Evolutionary conservation across 1,140 invertebrate genomes (phyloP).

Genomic region (Eriocheir sinensis): DNA sequence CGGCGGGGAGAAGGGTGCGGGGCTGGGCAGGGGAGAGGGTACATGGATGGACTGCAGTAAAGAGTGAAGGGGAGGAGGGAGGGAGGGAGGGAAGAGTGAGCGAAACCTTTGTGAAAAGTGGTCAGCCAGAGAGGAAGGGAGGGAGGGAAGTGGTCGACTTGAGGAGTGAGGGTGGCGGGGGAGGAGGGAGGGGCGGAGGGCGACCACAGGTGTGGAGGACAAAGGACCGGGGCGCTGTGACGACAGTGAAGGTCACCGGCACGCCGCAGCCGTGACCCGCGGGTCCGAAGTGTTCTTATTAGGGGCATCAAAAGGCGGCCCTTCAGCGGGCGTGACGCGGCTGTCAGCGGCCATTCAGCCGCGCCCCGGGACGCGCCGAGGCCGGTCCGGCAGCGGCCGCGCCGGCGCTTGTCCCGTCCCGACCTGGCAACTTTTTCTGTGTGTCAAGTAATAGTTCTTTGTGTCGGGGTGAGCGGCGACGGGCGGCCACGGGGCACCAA

Average conservation of each 20-base stretch:
- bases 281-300: not conserved
- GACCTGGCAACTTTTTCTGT: not conserved
- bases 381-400: not conserved
- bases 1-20: not conserved
- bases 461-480: not conserved
- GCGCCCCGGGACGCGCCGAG: not conserved
- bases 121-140: not conserved
- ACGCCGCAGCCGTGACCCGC: not conserved
- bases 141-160: not conserved
- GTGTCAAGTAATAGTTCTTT: not conserved
- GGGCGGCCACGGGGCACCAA: not conserved
- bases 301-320: not conserved
- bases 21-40: not conserved
- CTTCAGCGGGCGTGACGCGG: not conserved
- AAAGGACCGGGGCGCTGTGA: not conserved
- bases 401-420: not conserved
- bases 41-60: not conserved
- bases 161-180: not conserved
- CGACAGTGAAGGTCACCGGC: not conserved
- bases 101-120: not conserved
- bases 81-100: not conserved
- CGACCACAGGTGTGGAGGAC: constrained; percentile 12
- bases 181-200: not conserved
- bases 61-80: not conserved
- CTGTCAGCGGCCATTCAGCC: not conserved